phyloP scores from a whole-genome alignment of 2,113 vertebrate species.

The Lepidothrix coronata region DNA sequence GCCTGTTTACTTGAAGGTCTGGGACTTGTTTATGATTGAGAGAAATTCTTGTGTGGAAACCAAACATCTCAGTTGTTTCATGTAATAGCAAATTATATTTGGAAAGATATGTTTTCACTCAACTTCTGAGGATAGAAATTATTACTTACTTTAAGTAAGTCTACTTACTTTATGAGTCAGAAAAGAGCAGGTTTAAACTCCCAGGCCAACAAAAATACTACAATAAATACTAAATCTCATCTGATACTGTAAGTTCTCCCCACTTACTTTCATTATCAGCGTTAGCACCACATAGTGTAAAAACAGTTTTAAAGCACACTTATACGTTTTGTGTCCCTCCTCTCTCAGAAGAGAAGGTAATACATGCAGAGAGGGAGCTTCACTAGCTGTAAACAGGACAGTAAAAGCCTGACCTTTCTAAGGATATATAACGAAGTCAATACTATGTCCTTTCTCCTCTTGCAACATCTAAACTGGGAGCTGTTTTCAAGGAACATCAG shows the following conservation, averaged over 20 bases:
- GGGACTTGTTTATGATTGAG: background rate
- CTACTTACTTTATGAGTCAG: background rate
- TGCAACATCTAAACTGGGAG: background rate
- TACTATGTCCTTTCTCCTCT: background rate
- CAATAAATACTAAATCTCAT: background rate
- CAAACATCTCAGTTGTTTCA: background rate
- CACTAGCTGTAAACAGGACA: background rate
- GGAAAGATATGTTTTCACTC: background rate
- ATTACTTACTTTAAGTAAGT: background rate
- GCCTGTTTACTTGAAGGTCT: background rate
- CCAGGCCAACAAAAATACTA: background rate
- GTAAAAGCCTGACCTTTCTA: background rate
- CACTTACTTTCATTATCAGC: background rate
- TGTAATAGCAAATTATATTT: background rate
- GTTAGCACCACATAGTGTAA: background rate
- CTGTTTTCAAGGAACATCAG: background rate
- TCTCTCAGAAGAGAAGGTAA: background rate
- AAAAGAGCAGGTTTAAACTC: background rate
- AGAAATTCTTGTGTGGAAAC: background rate
- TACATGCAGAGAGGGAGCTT: background rate
- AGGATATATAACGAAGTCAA: background rate
- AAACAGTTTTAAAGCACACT: background rate
- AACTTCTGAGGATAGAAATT: background rate
- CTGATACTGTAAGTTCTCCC: background rate
- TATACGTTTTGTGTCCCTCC: background rate